Conservation (phyloP, 1,140 invertebrate genomes). For the Papilio xuthus region DNA sequence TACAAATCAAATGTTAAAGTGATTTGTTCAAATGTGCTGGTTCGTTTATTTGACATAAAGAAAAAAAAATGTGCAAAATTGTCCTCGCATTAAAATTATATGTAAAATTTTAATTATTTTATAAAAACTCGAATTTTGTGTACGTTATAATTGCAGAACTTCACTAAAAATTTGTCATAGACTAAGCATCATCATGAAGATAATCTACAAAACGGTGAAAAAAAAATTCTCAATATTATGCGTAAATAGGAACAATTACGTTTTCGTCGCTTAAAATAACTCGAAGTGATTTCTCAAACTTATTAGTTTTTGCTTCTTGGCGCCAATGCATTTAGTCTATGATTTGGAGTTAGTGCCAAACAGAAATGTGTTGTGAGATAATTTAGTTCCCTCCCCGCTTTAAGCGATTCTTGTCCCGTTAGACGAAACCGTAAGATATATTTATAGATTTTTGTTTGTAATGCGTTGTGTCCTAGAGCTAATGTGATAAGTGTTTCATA, state of each 20-base stretch:
- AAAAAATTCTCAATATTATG: no score
- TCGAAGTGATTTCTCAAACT: not conserved
- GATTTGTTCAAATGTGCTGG: slow-evolving; percentile 17
- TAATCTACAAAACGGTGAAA: not conserved
- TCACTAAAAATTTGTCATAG: slow-evolving; percentile 52
- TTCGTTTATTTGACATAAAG: not conserved
- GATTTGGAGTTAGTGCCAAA: slow-evolving; percentile 63
- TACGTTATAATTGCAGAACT: slow-evolving; percentile 21
- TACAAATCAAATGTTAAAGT: not conserved
- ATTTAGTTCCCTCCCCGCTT: slow-evolving; percentile 61
- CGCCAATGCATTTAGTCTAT: slow-evolving; percentile 48
- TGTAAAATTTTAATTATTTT: slow-evolving; percentile 9
- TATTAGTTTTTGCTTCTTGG: not conserved
- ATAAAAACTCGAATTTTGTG: slow-evolving; percentile 36
- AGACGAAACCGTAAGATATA: slow-evolving; percentile 59
- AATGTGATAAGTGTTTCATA: slow-evolving; percentile 67
- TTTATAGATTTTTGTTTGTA: slow-evolving; percentile 61
- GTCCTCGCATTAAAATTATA: slow-evolving; percentile 12
- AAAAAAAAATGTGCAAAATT: not conserved
- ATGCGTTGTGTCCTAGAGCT: slow-evolving; percentile 57
- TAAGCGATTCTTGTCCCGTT: slow-evolving; percentile 64
- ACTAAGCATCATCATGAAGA: slow-evolving; percentile 41
- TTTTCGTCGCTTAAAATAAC: no score
- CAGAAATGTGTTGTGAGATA: slow-evolving; percentile 64
- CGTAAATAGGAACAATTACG: no score